phyloP scores from a whole-genome alignment of 2,888 invertebrate species.

The Orgyia antiqua region DNA sequence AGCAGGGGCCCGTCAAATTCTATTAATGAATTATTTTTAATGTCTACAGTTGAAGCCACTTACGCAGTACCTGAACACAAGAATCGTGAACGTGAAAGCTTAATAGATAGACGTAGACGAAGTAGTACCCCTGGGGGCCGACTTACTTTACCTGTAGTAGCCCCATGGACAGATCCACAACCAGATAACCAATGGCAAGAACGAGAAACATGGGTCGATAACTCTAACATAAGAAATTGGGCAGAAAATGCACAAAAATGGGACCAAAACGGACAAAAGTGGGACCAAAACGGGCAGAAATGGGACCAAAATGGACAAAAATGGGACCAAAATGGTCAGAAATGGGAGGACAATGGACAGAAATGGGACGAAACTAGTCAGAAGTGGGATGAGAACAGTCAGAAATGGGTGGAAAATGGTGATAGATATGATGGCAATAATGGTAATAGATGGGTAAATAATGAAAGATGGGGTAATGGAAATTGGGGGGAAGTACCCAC shows the following conservation, averaged over 20 bases:
- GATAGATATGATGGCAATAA: constrained; percentile 40
- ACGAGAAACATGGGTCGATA: constrained; percentile 59
- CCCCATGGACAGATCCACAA: constrained; percentile 37
- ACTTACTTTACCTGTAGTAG: constrained; percentile 49
- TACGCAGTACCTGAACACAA: constrained; percentile 69
- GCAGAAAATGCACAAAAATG: constrained; percentile 54
- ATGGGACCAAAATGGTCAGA: constrained; percentile 37
- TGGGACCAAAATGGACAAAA: constrained; percentile 46
- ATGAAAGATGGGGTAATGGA: constrained; percentile 49
- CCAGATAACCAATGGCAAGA: constrained; percentile 44
- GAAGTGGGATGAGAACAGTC: constrained; percentile 31
- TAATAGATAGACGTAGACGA: constrained; percentile 58
- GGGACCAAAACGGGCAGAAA: constrained; percentile 39
- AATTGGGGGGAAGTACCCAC: constrained; percentile 66
- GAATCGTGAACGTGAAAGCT: constrained; percentile 50
- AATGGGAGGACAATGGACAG: constrained; percentile 35
- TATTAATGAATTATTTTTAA: not conserved
- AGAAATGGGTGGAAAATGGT: constrained; percentile 41
- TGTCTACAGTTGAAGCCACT: constrained; percentile 51
- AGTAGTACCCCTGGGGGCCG: constrained; percentile 63
- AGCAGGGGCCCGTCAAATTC: not conserved
- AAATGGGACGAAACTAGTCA: constrained; percentile 36
- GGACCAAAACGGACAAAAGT: constrained; percentile 41
- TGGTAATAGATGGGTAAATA: constrained; percentile 49
- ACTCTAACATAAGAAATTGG: constrained; percentile 57